Percentiles rank a stretch among this genome's conserved stretches.
Evolutionary conservation across 2,797 vertebrate species (phyloP).

Genomic region (Lophura swinhoii): DNA sequence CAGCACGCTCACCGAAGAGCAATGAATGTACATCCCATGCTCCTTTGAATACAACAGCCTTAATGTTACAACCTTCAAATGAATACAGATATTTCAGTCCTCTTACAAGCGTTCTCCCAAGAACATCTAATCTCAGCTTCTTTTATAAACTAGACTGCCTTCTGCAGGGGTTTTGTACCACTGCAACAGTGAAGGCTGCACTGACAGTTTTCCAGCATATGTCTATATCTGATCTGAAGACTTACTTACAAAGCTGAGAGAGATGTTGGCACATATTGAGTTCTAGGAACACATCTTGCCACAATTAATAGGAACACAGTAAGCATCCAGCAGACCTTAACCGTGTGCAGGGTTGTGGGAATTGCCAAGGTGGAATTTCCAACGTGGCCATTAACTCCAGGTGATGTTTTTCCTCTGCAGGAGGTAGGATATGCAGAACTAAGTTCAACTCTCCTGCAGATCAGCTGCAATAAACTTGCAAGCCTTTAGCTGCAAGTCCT

Average conservation of each 20-base stretch:
- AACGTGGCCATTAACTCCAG: background rate
- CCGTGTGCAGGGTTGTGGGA: background rate
- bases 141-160: background rate
- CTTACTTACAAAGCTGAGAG: background rate
- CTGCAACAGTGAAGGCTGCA: background rate
- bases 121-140: background rate
- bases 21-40: fast-evolving
- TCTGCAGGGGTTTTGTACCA: background rate
- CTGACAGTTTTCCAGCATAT: background rate
- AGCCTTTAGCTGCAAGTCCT: background rate
- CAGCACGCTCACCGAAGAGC: background rate
- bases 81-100: background rate
- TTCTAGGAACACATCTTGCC: background rate
- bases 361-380: background rate
- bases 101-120: background rate
- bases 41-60: background rate
- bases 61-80: background rate
- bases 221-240: background rate
- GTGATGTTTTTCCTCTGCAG: background rate
- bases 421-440: background rate
- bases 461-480: background rate
- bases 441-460: background rate
- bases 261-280: fast-evolving
- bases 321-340: background rate
- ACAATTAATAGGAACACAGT: fast-evolving